These are phyloP conservation scores for Myrmecobius fasciatus DNA, from an alignment of 2,113 vertebrate species.

Conservation along the genomic window DNA sequence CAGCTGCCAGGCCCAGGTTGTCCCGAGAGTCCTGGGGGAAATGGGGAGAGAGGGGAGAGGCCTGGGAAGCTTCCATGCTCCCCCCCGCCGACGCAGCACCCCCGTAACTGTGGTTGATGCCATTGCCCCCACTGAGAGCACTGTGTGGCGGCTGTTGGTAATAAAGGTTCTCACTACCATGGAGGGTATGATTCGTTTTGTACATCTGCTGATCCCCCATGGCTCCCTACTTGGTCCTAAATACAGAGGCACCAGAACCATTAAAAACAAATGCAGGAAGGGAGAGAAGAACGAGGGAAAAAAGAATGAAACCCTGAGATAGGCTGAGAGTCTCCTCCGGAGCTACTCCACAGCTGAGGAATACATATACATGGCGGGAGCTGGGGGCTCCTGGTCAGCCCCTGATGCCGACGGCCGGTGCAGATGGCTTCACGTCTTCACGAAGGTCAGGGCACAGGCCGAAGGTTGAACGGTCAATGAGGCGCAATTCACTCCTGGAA, in stretches of 20 bases:
- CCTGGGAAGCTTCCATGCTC: conserved; percentile 85
- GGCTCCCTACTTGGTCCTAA: conserved; percentile 80
- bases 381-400: conserved; percentile 71
- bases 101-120: conserved; percentile 85
- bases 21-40: conserved; percentile 87
- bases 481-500: conserved; percentile 77
- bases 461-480: conserved; percentile 62
- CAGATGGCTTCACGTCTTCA: conserved; percentile 78
- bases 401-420: conserved; percentile 62
- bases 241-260: conserved; percentile 83
- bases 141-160: conserved; percentile 85
- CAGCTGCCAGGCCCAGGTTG: conserved; percentile 82
- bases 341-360: conserved; percentile 81
- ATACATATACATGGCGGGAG: conserved; percentile 77
- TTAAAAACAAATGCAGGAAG: conserved; percentile 74
- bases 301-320: conserved; percentile 85
- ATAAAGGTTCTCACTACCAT: conserved; percentile 85
- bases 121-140: conserved; percentile 77
- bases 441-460: conserved; percentile 56
- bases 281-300: conserved; percentile 61
- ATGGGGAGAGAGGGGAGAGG: conserved; percentile 87
- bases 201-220: conserved; percentile 91
- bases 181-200: conserved; percentile 86
- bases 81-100: conserved; percentile 63
- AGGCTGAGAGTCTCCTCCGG: conserved; percentile 62